Conservation (phyloP, 2,888 invertebrate species). For the Ormyrus pomaceus region DNA sequence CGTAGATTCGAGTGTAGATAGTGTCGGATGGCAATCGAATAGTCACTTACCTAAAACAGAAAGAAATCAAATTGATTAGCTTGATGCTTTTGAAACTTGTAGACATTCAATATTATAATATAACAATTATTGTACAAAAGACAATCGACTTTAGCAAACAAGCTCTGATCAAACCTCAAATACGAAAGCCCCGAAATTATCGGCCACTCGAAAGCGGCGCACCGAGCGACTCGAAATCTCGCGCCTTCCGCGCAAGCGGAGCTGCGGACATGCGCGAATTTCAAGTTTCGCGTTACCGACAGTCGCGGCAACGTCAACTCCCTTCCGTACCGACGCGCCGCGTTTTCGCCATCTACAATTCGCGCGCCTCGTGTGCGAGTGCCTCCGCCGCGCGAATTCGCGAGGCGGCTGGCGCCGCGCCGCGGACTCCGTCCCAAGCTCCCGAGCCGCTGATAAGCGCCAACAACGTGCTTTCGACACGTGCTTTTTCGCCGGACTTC, state of each 20-base stretch:
- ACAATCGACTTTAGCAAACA: too few relatives aligned
- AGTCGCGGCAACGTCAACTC: slow-evolving; percentile 59
- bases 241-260: too few relatives aligned
- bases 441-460: background rate
- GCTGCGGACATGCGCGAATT: too few relatives aligned
- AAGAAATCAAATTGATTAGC: background rate
- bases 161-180: too few relatives aligned
- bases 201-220: too few relatives aligned
- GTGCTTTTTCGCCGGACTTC: background rate
- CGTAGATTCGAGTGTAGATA: background rate
- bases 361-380: background rate
- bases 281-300: slow-evolving; percentile 51
- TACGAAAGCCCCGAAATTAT: too few relatives aligned
- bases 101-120: too few relatives aligned
- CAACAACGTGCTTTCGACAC: slow-evolving; percentile 38
- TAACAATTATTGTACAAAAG: too few relatives aligned
- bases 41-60: slow-evolving; percentile 47
- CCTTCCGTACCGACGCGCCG: slow-evolving; percentile 68
- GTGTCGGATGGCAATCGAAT: background rate
- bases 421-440: slow-evolving; percentile 58
- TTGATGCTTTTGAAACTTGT: too few relatives aligned
- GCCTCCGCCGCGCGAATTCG: slow-evolving; percentile 61
- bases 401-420: slow-evolving; percentile 70
- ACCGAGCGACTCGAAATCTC: too few relatives aligned
- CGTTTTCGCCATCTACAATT: slow-evolving; percentile 18